phyloP scores from a whole-genome alignment of 30 jellyfish, hydroid and myxozoan genomes.

The Aurelia coerulea region DNA sequence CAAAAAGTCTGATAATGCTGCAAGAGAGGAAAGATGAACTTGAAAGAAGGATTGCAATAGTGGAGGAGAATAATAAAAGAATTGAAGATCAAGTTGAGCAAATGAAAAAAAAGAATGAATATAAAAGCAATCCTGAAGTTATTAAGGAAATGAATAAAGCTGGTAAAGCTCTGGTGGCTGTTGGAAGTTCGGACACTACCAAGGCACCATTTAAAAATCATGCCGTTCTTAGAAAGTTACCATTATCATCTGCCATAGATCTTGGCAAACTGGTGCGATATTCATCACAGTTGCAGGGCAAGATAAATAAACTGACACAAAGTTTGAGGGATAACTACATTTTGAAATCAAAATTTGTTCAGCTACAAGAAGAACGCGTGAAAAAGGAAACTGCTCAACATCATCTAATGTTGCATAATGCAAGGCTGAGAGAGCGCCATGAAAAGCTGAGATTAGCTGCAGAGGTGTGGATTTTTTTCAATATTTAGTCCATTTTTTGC shows the following conservation, averaged over 20 bases:
- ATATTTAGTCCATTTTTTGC: neutral
- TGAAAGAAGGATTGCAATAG: constrained; percentile 42
- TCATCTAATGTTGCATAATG: constrained; percentile 39
- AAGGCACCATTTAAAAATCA: neutral
- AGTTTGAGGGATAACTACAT: constrained; percentile 37
- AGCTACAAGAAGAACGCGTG: constrained; percentile 14
- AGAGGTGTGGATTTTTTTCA: constrained; percentile 25
- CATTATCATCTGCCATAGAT: constrained; percentile 57
- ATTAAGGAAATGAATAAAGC: too few species aligned
- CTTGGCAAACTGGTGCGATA: constrained; percentile 16
- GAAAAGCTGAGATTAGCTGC: constrained; percentile 45
- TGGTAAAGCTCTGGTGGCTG: too few species aligned
- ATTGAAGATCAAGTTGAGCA: constrained; percentile 7
- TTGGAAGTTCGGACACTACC: too few species aligned
- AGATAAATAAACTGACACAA: constrained; percentile 22
- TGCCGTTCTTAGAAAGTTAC: neutral
- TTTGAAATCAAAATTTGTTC: neutral
- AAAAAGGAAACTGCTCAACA: constrained; percentile 50
- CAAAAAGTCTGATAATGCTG: constrained; percentile 15
- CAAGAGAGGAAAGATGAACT: constrained; percentile 48
- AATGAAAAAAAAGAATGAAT: neutral
- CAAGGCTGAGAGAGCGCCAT: constrained; percentile 49
- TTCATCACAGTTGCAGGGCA: constrained; percentile 30
- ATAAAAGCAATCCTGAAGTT: neutral
- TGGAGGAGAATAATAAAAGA: constrained; percentile 30